These are phyloP conservation scores for Oenanthe oenanthe DNA, from an alignment of 2,113 vertebrate species.

Conservation along the genomic window DNA sequence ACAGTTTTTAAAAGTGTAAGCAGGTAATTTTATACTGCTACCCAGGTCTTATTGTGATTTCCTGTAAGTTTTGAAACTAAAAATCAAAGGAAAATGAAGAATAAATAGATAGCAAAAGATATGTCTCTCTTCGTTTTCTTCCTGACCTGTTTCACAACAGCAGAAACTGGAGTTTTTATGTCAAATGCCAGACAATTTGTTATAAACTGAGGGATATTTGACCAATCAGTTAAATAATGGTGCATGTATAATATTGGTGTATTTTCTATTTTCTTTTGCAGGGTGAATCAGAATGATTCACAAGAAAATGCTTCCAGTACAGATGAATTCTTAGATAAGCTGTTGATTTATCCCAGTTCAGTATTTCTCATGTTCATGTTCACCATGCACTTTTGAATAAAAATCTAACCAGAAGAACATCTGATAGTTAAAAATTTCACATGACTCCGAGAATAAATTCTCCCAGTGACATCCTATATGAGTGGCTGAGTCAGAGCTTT, in stretches of 20 bases:
- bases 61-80: neutral
- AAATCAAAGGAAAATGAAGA: neutral
- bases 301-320: neutral
- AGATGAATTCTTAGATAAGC: neutral
- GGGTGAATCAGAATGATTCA: neutral
- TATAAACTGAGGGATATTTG: neutral
- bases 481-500: slow-evolving; percentile 3
- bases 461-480: neutral
- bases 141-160: neutral
- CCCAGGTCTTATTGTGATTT: neutral
- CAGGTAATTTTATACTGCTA: neutral
- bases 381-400: neutral
- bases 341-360: neutral
- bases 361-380: neutral
- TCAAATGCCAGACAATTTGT: neutral
- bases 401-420: neutral
- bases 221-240: neutral
- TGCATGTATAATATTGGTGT: neutral
- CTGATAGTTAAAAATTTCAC: neutral
- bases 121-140: neutral
- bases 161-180: neutral
- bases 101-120: neutral
- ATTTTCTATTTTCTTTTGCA: neutral
- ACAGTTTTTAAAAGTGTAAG: neutral
- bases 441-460: neutral